A percentile compares a stretch with the other conserved stretches of the same genome.
Evolutionary conservation across 2,888 invertebrate species (phyloP).

Genomic region (Agriopis aurantiaria): DNA sequence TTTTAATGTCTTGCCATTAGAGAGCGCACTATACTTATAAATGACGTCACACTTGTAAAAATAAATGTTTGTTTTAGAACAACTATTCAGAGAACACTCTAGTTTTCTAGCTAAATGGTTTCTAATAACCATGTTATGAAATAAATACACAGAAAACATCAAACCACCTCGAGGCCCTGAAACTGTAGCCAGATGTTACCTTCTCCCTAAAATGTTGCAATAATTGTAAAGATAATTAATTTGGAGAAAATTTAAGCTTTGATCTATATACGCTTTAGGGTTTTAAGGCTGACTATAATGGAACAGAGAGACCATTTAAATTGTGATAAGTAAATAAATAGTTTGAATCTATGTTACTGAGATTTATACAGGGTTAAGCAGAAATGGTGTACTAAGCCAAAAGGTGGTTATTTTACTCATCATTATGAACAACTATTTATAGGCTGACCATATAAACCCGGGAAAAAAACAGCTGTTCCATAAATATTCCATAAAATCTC

Average conservation of each 20-base stretch:
- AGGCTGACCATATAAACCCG: too few species aligned
- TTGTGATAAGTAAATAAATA: not conserved
- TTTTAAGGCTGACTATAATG: not conserved
- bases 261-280: conserved; percentile 27
- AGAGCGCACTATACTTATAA: too few species aligned
- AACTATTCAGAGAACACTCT: not conserved
- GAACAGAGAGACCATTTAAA: not conserved
- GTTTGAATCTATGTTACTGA: too few species aligned
- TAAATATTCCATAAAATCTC: too few species aligned
- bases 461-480: too few species aligned
- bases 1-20: too few species aligned
- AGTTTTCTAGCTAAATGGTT: not conserved
- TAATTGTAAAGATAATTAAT: conserved; percentile 42
- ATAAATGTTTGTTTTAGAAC: not conserved
- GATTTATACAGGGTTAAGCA: too few species aligned
- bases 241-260: conserved; percentile 33
- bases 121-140: conserved; percentile 9
- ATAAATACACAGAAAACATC: conserved; percentile 29
- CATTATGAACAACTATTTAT: too few species aligned
- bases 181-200: conserved; percentile 27
- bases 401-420: too few species aligned
- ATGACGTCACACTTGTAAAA: too few species aligned
- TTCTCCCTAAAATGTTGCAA: conserved; percentile 38
- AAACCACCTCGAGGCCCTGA: conserved; percentile 30
- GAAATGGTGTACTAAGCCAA: too few species aligned